A percentile compares a stretch with the other conserved stretches of the same genome.
Evolutionary conservation across 2,113 vertebrate genomes (phyloP).

Genomic region (Eurystomus gularis): DNA sequence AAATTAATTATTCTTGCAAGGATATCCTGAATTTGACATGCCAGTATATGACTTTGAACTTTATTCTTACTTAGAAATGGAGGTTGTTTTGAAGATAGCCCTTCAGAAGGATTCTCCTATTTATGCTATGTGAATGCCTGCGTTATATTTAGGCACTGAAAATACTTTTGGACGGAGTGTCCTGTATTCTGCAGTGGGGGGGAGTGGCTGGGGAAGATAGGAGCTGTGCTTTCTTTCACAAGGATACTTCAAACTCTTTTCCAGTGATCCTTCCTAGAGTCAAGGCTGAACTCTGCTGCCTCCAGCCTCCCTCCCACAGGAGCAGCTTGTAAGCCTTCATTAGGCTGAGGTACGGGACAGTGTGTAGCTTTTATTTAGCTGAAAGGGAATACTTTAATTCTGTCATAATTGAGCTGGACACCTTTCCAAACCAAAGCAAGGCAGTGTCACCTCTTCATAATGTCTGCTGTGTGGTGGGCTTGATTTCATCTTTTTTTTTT

Average conservation of each 20-base stretch:
- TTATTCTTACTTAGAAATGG: not conserved
- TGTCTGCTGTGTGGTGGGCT: accelerated
- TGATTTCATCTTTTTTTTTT: not conserved
- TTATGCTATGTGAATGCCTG: not conserved
- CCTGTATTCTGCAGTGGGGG: not conserved
- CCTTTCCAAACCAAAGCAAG: not conserved
- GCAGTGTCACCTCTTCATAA: not conserved
- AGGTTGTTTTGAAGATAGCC: slow-evolving; percentile 7
- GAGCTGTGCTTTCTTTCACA: not conserved
- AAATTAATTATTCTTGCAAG: slow-evolving; percentile 1
- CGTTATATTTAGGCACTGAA: slow-evolving; percentile 49
- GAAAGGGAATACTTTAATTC: not conserved
- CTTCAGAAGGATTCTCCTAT: slow-evolving; percentile 49
- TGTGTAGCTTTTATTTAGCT: not conserved
- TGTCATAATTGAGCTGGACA: not conserved
- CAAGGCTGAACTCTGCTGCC: not conserved
- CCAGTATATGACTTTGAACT: not conserved
- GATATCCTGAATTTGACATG: slow-evolving; percentile 7
- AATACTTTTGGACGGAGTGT: slow-evolving; percentile 22
- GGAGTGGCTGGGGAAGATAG: not conserved
- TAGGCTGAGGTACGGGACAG: not conserved
- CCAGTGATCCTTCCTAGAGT: not conserved
- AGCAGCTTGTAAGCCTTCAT: not conserved
- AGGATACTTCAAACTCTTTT: not conserved
- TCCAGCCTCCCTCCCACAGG: not conserved